Evolutionary conservation across 2,797 vertebrate genomes (phyloP).

Genomic region (Bryconaethiops microstoma): DNA sequence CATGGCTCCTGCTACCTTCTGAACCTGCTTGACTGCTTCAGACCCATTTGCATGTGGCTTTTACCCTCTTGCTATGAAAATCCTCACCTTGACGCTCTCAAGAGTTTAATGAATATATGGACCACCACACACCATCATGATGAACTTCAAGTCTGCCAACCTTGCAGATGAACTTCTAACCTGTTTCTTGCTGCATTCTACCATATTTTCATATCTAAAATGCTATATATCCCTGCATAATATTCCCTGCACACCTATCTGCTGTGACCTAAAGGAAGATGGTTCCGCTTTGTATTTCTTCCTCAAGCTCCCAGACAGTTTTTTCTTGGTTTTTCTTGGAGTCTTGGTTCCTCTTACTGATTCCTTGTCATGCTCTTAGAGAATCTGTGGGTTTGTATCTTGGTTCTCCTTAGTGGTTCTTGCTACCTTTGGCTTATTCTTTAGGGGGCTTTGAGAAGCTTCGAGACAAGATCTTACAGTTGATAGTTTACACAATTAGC

Average conservation of each 20-base stretch:
- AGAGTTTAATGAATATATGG: slow-evolving; percentile 2
- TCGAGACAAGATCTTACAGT: neutral
- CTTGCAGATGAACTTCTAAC: neutral
- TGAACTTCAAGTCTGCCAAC: neutral
- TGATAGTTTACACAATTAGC: neutral
- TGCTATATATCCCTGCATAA: neutral
- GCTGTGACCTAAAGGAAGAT: neutral
- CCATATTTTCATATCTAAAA: neutral
- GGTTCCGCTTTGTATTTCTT: neutral
- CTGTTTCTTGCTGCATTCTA: neutral
- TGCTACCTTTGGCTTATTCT: neutral
- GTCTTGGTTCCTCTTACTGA: neutral
- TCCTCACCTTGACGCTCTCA: neutral
- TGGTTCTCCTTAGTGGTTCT: neutral
- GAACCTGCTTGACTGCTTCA: neutral
- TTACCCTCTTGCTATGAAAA: slow-evolving; percentile 10
- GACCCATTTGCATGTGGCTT: neutral
- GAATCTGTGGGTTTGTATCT: neutral
- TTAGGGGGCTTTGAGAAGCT: neutral
- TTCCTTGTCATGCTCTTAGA: neutral
- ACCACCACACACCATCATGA: neutral
- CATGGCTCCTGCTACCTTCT: neutral
- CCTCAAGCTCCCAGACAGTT: neutral
- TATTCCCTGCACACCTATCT: no score
- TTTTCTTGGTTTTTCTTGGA: neutral